Evolutionary conservation across 2,113 vertebrate species (phyloP).

Genomic region (Amblyornis subalaris): DNA sequence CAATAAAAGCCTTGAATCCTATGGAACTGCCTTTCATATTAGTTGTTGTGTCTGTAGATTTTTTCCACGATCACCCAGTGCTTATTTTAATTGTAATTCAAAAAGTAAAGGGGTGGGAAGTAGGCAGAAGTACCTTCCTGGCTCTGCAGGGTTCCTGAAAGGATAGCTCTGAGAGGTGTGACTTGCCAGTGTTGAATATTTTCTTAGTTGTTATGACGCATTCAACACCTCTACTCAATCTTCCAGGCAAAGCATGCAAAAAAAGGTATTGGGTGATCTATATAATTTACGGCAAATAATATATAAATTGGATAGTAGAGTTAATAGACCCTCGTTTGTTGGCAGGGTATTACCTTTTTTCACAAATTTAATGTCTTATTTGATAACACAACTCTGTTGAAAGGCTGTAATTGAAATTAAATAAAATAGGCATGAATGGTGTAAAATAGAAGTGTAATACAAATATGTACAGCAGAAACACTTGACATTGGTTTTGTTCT

Average conservation of each 20-base stretch:
- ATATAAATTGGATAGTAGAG: not conserved
- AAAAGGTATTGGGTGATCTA: not conserved
- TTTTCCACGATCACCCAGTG: not conserved
- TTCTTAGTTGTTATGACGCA: not conserved
- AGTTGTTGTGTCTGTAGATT: not conserved
- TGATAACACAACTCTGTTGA: not conserved
- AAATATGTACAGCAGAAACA: constrained; percentile 24
- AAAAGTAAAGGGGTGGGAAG: not conserved
- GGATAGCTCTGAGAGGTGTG: not conserved
- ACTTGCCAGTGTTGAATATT: not conserved
- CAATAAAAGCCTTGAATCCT: not conserved
- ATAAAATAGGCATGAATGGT: not conserved
- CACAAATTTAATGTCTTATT: not conserved
- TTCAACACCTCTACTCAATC: not conserved
- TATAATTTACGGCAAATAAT: not conserved
- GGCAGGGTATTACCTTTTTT: not conserved
- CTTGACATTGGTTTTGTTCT: not conserved
- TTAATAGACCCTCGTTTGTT: not conserved
- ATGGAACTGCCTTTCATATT: not conserved
- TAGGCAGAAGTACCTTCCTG: not conserved
- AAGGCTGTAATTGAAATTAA: not conserved
- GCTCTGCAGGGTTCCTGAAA: not conserved
- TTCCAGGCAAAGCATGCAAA: not conserved
- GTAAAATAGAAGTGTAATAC: not conserved
- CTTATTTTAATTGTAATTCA: not conserved